A percentile compares a stretch with the other conserved stretches of the same genome.
These are phyloP conservation scores for Lipotes vexillifer DNA, from an alignment of 2,113 vertebrate genomes.

Conservation along the genomic window DNA sequence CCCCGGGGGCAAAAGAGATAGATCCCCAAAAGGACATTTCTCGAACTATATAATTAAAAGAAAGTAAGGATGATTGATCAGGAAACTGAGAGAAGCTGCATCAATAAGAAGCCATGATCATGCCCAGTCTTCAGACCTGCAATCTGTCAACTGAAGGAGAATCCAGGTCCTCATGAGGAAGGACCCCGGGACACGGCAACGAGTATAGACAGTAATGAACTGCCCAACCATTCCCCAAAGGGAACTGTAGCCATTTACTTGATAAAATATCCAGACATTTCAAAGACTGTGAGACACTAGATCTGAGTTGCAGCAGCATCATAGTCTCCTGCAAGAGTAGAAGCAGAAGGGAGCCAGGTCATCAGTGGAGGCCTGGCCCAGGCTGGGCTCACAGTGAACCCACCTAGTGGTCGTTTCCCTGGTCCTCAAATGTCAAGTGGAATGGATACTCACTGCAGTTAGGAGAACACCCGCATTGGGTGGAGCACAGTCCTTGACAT, in stretches of 20 bases:
- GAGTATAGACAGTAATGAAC: too few species aligned
- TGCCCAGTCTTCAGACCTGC: background rate
- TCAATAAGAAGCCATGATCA: background rate
- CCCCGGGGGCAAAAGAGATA: background rate
- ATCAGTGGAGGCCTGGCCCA: background rate
- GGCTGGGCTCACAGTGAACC: background rate
- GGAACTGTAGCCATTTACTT: background rate
- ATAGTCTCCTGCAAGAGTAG: rapidly evolving
- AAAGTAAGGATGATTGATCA: background rate
- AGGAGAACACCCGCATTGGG: background rate
- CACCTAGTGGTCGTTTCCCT: background rate
- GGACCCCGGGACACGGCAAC: background rate
- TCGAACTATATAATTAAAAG: background rate
- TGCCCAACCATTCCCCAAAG: background rate
- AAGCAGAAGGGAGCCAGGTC: background rate
- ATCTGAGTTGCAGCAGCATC: background rate
- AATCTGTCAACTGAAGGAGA: background rate
- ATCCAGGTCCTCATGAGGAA: background rate
- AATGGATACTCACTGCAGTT: background rate
- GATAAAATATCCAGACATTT: background rate
- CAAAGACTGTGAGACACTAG: background rate
- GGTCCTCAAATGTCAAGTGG: background rate
- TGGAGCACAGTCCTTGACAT: background rate
- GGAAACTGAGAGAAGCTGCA: background rate
- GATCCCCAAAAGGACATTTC: background rate